Percentiles rank a stretch among this genome's conserved stretches.
phyloP scores from a whole-genome alignment of 2,113 vertebrate species.

The Zingel zingel region DNA sequence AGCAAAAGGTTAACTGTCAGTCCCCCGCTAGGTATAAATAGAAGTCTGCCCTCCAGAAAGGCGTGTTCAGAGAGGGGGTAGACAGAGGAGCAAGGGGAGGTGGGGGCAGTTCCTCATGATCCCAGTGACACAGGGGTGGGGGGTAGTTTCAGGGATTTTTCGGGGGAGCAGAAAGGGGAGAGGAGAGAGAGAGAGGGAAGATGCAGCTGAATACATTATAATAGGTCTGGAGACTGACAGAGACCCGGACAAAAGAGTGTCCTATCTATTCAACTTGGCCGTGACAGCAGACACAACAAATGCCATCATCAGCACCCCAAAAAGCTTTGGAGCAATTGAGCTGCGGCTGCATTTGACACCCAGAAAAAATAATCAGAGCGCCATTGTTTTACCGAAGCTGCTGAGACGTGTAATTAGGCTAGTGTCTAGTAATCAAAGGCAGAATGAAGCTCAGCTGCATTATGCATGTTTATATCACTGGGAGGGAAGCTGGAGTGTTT shows the following conservation, averaged over 20 bases:
- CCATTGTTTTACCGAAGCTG: conserved; percentile 39
- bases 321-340: conserved; percentile 51
- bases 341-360: conserved; percentile 30
- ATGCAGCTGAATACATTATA: conserved; percentile 62
- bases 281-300: conserved; percentile 75
- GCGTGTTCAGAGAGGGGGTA: conserved; percentile 70
- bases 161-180: conserved; percentile 17
- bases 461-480: not conserved
- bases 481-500: not conserved
- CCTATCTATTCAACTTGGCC: conserved; percentile 68
- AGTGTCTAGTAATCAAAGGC: conserved; percentile 23
- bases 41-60: conserved; percentile 79
- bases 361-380: conserved; percentile 21
- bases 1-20: conserved; percentile 86
- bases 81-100: conserved; percentile 27
- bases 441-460: conserved; percentile 3
- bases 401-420: conserved; percentile 37
- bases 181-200: conserved; percentile 36
- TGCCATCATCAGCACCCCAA: conserved; percentile 42
- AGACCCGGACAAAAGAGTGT: conserved; percentile 70
- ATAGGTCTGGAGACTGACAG: conserved; percentile 71
- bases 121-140: conserved; percentile 63
- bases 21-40: conserved; percentile 84
- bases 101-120: conserved; percentile 64
- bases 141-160: conserved; percentile 50